Evolutionary conservation across 92 coral and sea anemone species (phyloP).

Genomic region (Epizoanthus scotinus): DNA sequence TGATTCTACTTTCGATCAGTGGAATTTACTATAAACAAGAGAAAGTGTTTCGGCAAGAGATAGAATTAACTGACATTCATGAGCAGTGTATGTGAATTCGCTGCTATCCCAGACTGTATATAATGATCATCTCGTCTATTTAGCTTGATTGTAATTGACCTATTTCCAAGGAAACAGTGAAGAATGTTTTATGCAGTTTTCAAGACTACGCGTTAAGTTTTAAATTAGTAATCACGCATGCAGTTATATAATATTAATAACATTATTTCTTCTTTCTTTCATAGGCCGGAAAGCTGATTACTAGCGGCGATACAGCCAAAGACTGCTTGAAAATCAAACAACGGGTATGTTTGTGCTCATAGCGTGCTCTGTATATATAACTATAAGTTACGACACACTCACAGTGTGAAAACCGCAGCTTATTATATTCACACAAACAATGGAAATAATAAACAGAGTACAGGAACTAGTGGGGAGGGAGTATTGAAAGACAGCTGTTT

Average conservation of each 20-base stretch:
- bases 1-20: no score
- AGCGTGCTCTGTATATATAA: background rate
- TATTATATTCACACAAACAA: background rate
- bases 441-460: background rate
- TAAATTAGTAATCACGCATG: background rate
- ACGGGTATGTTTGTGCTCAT: slow-evolving; percentile 48
- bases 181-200: no score
- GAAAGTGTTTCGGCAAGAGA: no score
- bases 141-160: no score
- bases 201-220: background rate
- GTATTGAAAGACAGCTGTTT: slow-evolving; percentile 17
- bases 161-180: no score
- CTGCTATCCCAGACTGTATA: no score
- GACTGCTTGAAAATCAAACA: slow-evolving; percentile 79
- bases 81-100: no score
- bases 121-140: no score
- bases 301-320: slow-evolving; percentile 76
- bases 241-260: background rate
- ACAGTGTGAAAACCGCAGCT: background rate
- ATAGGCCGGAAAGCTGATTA: slow-evolving; percentile 92
- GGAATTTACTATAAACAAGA: no score
- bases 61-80: no score
- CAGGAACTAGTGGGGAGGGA: background rate
- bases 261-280: slow-evolving; percentile 8
- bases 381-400: background rate